A percentile compares a stretch with the other conserved stretches of the same genome.
These are phyloP conservation scores for Oscheius sp. DNA, from an alignment of 1,140 invertebrate genomes.

Conservation along the genomic window DNA sequence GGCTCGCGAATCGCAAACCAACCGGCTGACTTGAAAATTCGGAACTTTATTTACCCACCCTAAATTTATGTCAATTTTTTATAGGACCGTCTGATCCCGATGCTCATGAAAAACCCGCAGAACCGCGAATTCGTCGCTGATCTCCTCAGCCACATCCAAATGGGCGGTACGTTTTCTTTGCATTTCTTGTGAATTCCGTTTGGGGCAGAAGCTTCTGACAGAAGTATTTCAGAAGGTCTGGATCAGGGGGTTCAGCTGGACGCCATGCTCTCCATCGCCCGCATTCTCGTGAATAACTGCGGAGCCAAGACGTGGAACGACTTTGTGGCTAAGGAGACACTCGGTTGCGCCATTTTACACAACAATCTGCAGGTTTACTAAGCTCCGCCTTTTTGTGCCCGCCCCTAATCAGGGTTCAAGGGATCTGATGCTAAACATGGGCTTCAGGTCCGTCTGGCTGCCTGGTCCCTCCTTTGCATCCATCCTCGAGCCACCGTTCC, in stretches of 20 bases:
- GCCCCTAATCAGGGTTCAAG: not conserved
- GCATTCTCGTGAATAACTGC: constrained; percentile 2
- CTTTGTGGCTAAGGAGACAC: constrained; percentile 3
- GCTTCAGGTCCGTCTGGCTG: constrained; percentile 35
- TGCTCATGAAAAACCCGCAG: not conserved
- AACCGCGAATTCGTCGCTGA: not conserved
- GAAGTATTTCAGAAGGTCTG: constrained; percentile 1
- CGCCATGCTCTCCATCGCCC: constrained; percentile 7
- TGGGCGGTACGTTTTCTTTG: too few species aligned
- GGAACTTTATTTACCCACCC: too few species aligned
- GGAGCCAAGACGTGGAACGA: constrained; percentile 24
- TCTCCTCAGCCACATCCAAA: not conserved
- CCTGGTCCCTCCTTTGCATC: constrained; percentile 37
- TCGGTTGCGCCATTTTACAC: constrained; percentile 16
- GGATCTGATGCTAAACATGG: not conserved
- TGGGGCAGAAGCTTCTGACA: too few species aligned
- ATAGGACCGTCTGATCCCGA: not conserved
- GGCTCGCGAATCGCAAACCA: too few species aligned
- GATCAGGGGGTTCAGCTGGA: not conserved
- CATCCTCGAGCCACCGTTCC: constrained; percentile 39
- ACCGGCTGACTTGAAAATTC: too few species aligned
- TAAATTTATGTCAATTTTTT: not conserved
- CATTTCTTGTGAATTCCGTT: too few species aligned
- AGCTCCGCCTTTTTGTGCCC: too few species aligned
- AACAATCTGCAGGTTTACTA: not conserved